Evolutionary conservation across 2,797 vertebrate species (phyloP).

Genomic region (Catamblyrhynchus diadema): DNA sequence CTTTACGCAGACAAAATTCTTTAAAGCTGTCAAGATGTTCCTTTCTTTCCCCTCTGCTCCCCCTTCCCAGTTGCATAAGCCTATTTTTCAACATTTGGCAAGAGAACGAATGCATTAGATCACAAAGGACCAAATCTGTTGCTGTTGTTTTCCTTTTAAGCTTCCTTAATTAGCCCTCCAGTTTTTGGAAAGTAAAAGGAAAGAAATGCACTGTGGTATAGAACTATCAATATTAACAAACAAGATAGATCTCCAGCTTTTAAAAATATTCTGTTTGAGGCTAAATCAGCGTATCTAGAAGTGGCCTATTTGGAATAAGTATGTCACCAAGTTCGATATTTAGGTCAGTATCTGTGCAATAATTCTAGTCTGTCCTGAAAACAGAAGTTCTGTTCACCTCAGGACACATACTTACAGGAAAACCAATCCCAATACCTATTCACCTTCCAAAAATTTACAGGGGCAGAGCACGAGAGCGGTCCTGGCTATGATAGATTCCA

Average conservation of each 20-base stretch:
- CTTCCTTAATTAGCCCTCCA: constrained; percentile 25
- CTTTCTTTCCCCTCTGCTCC: background rate
- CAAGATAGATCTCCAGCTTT: background rate
- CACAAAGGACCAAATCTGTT: constrained; percentile 39
- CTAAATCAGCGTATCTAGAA: constrained; percentile 22
- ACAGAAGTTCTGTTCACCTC: background rate
- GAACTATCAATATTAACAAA: constrained; percentile 21
- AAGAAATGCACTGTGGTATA: background rate
- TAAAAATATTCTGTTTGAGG: constrained; percentile 43
- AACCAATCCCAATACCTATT: background rate
- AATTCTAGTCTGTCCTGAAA: background rate
- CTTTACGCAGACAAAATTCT: background rate
- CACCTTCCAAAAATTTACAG: background rate
- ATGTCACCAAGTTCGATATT: background rate
- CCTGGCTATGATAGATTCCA: background rate
- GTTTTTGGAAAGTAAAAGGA: background rate
- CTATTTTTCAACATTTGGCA: constrained; percentile 42
- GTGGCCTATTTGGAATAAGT: constrained; percentile 34
- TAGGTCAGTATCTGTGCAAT: background rate
- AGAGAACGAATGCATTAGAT: background rate
- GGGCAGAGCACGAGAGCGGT: background rate
- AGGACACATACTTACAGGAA: background rate
- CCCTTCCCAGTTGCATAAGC: constrained; percentile 3
- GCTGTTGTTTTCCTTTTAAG: constrained; percentile 17
- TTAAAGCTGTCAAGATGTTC: background rate